Percentiles rank a stretch among this genome's conserved stretches.
These are phyloP conservation scores for Haliclona indistincta DNA, from an alignment of 37 sponge, comb jelly and placozoan species.

Conservation along the genomic window DNA sequence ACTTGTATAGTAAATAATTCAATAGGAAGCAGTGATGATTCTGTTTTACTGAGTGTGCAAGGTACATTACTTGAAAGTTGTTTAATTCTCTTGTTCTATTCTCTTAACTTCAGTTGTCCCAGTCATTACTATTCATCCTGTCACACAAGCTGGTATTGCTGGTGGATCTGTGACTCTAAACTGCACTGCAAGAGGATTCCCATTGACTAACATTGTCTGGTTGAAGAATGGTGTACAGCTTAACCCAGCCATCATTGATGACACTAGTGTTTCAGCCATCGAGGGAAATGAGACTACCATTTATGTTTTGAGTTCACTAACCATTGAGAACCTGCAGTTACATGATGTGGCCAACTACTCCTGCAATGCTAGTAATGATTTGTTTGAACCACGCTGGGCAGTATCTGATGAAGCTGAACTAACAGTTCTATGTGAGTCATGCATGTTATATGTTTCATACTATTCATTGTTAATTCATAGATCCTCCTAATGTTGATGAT, in stretches of 20 bases:
- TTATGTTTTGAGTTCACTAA: not conserved
- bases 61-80: no score
- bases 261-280: not conserved
- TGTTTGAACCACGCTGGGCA: not conserved
- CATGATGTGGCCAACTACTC: slow-evolving; percentile 8
- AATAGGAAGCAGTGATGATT: not conserved
- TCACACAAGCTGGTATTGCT: slow-evolving; percentile 1
- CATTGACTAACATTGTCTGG: not conserved
- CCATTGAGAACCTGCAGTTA: not conserved
- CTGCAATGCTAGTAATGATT: slow-evolving; percentile 5
- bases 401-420: not conserved
- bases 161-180: not conserved
- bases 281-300: not conserved
- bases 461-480: no score
- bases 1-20: not conserved
- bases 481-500: slow-evolving; percentile 9
- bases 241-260: not conserved
- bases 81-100: no score
- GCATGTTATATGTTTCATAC: no score
- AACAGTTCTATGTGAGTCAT: slow-evolving; percentile 1
- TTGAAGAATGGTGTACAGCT: not conserved
- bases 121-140: not conserved
- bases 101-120: slow-evolving; percentile 7
- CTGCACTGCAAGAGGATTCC: slow-evolving; percentile 2
- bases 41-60: not conserved